Evolutionary conservation across 1,140 invertebrate genomes (phyloP), one percentile per base, ranked within the genome.

Genomic region (Parasteatoda tepidariorum): DNA sequence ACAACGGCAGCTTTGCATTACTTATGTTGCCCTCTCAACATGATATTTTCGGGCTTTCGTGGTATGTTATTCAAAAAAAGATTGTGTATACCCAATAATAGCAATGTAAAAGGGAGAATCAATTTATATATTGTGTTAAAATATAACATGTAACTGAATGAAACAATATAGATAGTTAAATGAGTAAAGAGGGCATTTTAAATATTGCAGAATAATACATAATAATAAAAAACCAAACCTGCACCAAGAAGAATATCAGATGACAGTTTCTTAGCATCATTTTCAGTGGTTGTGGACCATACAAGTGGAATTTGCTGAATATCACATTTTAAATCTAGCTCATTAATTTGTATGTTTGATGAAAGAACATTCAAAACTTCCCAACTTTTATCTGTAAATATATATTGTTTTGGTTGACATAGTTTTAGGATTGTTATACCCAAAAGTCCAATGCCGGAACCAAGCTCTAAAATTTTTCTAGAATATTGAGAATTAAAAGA

Each of bases 371-470:
- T 71, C 13, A 82, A 24, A 38, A 82, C 78, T 22, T 70, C 78
- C n/a, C 55, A 28, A 22, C 66, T 70, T 59, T 82, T 82, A 30
- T 82, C 78, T 5, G 54, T 30, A 48, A 82, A 82, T 48, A 71
- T 70, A 22, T 82, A 82, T 70, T 38, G 41, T 6, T 22, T 9
- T 26, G 78, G 78, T 24, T 70, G 15, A 62, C 78, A 71, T 0
- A 31, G 41, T 48, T 71, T 71, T 13, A 70, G 13, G 71, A 82
- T 26, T 22, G 30, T 30, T 61, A 82, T 30, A 38, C 78, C 78
- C 22, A 82, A 48, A 6, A 82, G 66, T 30, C 78, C 78, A 61
- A 82, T 70, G n/a, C 78, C 78, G 15, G 54, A 71, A 57, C 78
- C 78, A 41, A 82, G 67, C 61, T 82, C 78, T 41, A 82, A 71